phyloP scores from a whole-genome alignment of 2,888 invertebrate species.

The Rhogogaster chlorosoma region DNA sequence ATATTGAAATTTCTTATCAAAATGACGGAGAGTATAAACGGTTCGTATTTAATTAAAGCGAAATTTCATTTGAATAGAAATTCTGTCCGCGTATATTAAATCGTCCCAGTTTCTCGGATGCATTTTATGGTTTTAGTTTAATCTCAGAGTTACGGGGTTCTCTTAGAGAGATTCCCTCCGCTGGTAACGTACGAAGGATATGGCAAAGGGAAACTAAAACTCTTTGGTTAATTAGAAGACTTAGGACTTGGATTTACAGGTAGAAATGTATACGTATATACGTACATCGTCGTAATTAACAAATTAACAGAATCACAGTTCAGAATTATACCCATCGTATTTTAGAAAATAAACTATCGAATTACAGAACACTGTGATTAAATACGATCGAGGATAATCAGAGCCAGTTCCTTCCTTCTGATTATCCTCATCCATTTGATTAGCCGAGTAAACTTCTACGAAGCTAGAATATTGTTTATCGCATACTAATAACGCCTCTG shows the following conservation, averaged over 20 bases:
- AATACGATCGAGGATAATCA: too few relatives aligned
- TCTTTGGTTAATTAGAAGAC: neutral
- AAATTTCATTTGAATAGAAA: neutral
- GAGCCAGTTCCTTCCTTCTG: too few relatives aligned
- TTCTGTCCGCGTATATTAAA: neutral
- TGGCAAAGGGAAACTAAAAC: neutral
- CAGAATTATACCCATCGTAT: neutral
- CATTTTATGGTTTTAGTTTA: slow-evolving; percentile 29
- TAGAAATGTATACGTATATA: neutral
- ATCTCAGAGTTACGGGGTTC: neutral
- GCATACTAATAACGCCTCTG: too few relatives aligned
- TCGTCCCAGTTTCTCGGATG: neutral
- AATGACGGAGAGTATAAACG: neutral
- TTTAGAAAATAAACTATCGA: neutral
- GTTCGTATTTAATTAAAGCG: neutral
- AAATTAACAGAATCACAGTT: neutral
- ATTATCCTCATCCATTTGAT: too few relatives aligned
- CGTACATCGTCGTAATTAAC: neutral
- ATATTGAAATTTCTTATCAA: too few relatives aligned
- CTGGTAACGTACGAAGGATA: neutral
- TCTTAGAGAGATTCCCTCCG: neutral
- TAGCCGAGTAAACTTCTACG: too few relatives aligned
- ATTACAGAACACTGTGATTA: neutral
- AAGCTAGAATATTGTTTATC: too few relatives aligned
- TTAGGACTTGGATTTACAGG: neutral